These are phyloP conservation scores for Synergus laeviventris DNA, from an alignment of 2,888 invertebrate species.

Conservation along the genomic window DNA sequence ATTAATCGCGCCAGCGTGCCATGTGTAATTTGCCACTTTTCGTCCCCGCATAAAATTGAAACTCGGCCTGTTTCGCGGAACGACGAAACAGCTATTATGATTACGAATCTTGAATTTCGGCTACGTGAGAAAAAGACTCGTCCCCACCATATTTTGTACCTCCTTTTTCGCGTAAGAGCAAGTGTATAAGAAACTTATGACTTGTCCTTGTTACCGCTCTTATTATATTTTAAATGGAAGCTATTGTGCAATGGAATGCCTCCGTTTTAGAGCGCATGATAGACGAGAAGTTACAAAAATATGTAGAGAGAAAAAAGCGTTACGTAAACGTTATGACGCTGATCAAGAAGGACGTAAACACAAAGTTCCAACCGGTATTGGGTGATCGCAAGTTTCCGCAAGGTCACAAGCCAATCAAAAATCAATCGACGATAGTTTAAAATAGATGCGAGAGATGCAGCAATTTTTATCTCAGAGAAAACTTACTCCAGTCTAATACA, in stretches of 20 bases:
- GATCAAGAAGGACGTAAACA: constrained; percentile 40
- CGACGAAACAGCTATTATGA: constrained; percentile 36
- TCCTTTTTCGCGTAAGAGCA: not conserved
- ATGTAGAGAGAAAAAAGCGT: constrained; percentile 49
- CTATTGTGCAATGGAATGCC: not conserved
- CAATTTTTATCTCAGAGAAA: not conserved
- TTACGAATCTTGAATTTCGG: constrained; percentile 37
- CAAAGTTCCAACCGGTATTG: constrained; percentile 40
- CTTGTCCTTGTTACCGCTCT: not conserved
- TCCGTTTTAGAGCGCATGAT: constrained; percentile 19
- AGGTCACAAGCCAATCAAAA: constrained; percentile 38
- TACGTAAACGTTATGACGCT: constrained; percentile 52
- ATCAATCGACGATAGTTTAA: constrained; percentile 37
- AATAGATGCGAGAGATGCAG: constrained; percentile 22
- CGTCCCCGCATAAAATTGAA: constrained; percentile 45
- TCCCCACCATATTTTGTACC: not conserved
- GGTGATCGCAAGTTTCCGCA: constrained; percentile 33
- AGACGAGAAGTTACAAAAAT: constrained; percentile 48
- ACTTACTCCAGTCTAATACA: not conserved
- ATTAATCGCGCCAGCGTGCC: constrained; percentile 58
- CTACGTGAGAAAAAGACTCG: constrained; percentile 6
- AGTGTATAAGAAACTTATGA: not conserved
- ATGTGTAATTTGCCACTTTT: constrained; percentile 51
- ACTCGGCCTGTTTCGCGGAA: constrained; percentile 34
- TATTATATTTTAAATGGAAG: not conserved